Evolutionary conservation across 2,888 invertebrate species (phyloP), one percentile per base, ranked within the genome.

Genomic region (Augiades crinisus): DNA sequence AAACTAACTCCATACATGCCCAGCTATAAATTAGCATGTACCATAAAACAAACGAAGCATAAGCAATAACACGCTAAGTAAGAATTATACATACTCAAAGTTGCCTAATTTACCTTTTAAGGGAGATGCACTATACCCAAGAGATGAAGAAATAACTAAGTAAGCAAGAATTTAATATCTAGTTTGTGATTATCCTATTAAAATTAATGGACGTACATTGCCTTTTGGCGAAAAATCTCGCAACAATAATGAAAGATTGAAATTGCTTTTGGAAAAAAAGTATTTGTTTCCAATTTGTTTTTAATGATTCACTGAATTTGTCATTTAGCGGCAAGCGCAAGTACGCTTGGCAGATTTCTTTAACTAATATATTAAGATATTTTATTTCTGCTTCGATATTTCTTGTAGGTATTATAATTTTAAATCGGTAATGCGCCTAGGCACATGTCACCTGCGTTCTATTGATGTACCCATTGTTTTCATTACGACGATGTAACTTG

Each of bases 401-500:
- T 19, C 19, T 19, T 19, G 5, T 19, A 19, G 5, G 5, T 19
- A 19, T 36, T 4, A 0, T 14, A 37, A 6, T 12, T 17, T 12
- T 10, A 37, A 37, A 21, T 19, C 19, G 10, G 16, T 40, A 24
- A 14, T 3, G 17, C 16, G 12, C 13, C n/a, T 27, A 10, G 36
- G 8, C 14, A 16, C 24, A 24, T 36, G 31, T 21, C 38, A 33
- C 37, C 68, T 75, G 72, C 68, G 58, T 60, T 65, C 64, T 64
- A 70, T 71, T 70, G 71, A 69, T 67, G 66, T 59, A 65, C 62
- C 67, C 72, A 79, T 80, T 83, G 78, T 82, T 83, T 73, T 73
- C 73, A 73, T 80, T 78, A 75, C 72, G 36, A 52, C 22, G 58
- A 65, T 64, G 81, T 75, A 81, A 83, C 62, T 53, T 60, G 81